Percentiles rank a stretch among this genome's conserved stretches.
These are phyloP conservation scores for Andrena marginata DNA, from an alignment of 2,888 invertebrate species.

Conservation along the genomic window DNA sequence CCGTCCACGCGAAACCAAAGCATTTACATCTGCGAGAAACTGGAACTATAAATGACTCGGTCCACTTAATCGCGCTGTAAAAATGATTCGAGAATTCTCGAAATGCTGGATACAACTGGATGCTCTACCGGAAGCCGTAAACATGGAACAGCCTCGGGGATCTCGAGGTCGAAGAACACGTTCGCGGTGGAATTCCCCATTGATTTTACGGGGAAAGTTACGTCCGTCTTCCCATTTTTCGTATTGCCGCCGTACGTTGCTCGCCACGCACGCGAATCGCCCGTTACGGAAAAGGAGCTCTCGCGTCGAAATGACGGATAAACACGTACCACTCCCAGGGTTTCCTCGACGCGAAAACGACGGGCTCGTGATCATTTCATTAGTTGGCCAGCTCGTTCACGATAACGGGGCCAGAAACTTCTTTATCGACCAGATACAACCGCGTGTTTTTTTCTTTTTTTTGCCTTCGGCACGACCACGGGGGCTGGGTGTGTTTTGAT, in stretches of 20 bases:
- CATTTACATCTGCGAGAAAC: too few relatives aligned
- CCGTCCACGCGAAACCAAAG: too few relatives aligned
- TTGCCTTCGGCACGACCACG: not conserved
- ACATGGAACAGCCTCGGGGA: not conserved
- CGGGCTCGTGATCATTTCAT: conserved; percentile 62
- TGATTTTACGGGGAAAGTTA: conserved; percentile 33
- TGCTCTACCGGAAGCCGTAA: conserved; percentile 13
- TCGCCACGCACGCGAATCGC: conserved; percentile 27
- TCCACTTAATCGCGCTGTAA: not conserved
- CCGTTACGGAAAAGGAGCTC: conserved; percentile 52
- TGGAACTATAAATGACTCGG: too few relatives aligned
- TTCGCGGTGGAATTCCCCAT: not conserved
- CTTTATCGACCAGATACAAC: conserved; percentile 58
- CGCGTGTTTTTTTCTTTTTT: not conserved
- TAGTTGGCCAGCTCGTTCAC: conserved; percentile 43
- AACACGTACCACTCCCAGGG: conserved; percentile 58
- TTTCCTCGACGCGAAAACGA: conserved; percentile 33
- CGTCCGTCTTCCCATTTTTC: conserved; percentile 22
- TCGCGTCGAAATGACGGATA: conserved; percentile 58
- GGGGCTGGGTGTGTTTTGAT: conserved; percentile 38
- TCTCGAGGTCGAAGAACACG: not conserved
- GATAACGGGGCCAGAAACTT: conserved; percentile 45
- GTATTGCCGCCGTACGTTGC: not conserved
- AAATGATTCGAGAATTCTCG: not conserved
- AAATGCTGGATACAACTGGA: not conserved